These are phyloP conservation scores for Zapornia atra DNA, from an alignment of 2,113 vertebrate species.

Conservation along the genomic window DNA sequence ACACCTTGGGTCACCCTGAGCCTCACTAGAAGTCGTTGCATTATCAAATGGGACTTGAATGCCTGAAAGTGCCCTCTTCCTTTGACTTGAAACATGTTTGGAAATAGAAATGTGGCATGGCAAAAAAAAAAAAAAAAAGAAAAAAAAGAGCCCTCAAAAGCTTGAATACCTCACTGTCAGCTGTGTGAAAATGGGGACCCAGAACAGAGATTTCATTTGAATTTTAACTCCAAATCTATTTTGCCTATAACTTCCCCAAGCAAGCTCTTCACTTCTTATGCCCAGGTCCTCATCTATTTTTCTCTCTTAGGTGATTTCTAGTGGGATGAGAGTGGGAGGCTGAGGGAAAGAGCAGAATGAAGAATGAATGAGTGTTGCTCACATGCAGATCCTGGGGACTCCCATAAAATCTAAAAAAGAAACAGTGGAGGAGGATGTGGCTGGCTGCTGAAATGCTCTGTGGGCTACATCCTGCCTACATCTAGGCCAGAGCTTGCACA, in stretches of 20 bases:
- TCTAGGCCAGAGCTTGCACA: slow-evolving; percentile 14
- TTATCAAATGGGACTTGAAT: neutral
- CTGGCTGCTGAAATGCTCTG: slow-evolving; percentile 21
- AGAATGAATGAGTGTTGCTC: neutral
- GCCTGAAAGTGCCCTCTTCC: neutral
- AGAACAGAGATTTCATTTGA: neutral
- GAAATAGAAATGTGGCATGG: neutral
- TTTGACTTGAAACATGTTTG: neutral
- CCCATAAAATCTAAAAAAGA: slow-evolving; percentile 51
- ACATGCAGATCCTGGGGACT: slow-evolving; percentile 26
- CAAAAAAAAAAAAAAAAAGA: neutral
- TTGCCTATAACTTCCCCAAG: neutral
- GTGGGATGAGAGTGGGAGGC: neutral
- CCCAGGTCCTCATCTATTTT: neutral
- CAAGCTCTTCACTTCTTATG: neutral
- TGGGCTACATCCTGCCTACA: slow-evolving; percentile 53
- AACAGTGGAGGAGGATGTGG: slow-evolving; percentile 56
- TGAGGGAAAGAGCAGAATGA: neutral
- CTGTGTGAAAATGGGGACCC: neutral
- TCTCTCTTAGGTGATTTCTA: neutral
- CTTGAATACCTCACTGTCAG: neutral
- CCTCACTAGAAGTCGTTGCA: neutral
- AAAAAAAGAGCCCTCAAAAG: neutral
- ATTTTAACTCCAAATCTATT: neutral
- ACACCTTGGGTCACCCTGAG: neutral